Percentiles rank a stretch among this genome's conserved stretches.
Conservation (phyloP, 92 coral and sea anemone genomes). For the Bergia puertoricense region DNA sequence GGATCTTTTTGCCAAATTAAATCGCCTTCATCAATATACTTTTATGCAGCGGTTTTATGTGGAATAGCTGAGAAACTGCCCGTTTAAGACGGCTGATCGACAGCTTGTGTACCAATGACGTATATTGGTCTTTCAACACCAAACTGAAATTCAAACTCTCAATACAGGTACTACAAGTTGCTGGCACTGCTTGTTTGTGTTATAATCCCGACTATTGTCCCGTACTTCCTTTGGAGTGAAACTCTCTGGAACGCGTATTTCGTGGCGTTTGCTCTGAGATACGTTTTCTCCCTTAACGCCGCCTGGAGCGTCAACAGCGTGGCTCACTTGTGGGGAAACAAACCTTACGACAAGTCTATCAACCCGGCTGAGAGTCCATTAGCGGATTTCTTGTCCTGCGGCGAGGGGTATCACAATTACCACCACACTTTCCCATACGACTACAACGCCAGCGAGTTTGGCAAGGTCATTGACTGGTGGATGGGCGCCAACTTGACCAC, state of each 20-base stretch:
- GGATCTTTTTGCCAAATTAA: no score
- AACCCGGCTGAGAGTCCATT: slow-evolving; percentile 71
- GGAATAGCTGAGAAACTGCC: no score
- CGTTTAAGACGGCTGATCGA: no score
- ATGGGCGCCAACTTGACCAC: slow-evolving; percentile 57
- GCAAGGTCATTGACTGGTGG: slow-evolving; percentile 40
- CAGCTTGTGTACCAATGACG: no score
- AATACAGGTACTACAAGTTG: slow-evolving; percentile 66
- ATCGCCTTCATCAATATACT: no score
- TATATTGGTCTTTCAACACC: no score
- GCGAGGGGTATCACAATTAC: slow-evolving; percentile 84
- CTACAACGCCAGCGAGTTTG: slow-evolving; percentile 74
- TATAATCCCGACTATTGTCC: slow-evolving; percentile 64
- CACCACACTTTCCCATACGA: slow-evolving; percentile 89
- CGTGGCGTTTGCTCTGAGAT: slow-evolving; percentile 70
- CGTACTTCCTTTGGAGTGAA: slow-evolving; percentile 78
- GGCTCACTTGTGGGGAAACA: slow-evolving; percentile 77
- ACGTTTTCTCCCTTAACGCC: slow-evolving; percentile 62
- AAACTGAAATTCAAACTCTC: background rate
- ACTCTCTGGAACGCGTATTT: slow-evolving; percentile 68
- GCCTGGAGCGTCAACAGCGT: slow-evolving; percentile 86
- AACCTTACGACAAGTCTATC: slow-evolving; percentile 74
- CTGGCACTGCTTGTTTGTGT: slow-evolving; percentile 50
- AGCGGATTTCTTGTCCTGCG: slow-evolving; percentile 53
- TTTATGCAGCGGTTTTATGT: no score